Evolutionary conservation across 2,888 invertebrate genomes (phyloP), one percentile per base, ranked within the genome.

Genomic region (Chrysomela aeneicollis): DNA sequence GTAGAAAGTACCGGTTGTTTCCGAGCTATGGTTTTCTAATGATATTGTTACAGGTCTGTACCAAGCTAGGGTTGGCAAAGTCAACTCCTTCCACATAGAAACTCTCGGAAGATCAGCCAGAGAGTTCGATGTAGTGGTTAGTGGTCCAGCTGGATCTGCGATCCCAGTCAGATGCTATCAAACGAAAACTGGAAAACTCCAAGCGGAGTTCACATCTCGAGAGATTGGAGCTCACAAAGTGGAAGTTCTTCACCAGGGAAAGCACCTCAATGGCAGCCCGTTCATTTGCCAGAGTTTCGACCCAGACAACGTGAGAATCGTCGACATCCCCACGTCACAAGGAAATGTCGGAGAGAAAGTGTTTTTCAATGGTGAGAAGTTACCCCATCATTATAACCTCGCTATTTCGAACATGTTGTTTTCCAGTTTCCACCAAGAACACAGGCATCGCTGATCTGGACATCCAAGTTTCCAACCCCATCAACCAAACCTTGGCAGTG

Each of bases 261-360:
- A 96, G 76, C 92, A 95, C 9, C 90, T 98, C 37, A 88, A 90
- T 9, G 97, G 97, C 57, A 97, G 96, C 74, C 98, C 98, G 0
- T 98, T 94, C 83, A 91, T 90, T 61, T 97, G 98, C 78, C 93
- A 96, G 79, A 93, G 95, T 0, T 97, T 92, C 79, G 97, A 98
- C 82, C 89, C 94, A 0, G 90, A 90, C 75, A 90, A 91, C 83
- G 92, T 97, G 0, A 87, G 89, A 64, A 84, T 96, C 47, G 89
- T 92, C 59, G 92, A 92, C 66, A 84, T 92, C 61, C 92, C 90
- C 50, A 91, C 89, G 72, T 90, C 88, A 55, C 91, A 89, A 66
- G 88, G 94, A 65, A 90, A 92, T 30, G 89, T 94, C 22, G 93
- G 94, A 75, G 94, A 94, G 77, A 90, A 91, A 58, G 91, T 95